Percentiles rank a stretch among this genome's conserved stretches.
These are phyloP conservation scores for Mythimna vitellina DNA, from an alignment of 2,888 invertebrate species.

Conservation along the genomic window DNA sequence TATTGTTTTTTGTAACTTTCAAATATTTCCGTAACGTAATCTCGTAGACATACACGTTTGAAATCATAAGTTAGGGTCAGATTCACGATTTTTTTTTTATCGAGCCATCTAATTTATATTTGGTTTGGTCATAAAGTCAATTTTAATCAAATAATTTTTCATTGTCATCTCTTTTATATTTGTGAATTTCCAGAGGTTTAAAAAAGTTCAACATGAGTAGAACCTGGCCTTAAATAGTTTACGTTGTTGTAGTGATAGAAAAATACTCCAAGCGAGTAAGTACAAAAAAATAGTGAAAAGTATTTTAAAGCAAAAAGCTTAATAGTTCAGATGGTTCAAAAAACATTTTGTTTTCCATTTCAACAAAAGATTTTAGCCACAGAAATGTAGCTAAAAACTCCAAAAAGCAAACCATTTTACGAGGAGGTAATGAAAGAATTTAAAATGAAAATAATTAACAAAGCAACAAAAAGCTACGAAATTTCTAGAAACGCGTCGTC, in stretches of 20 bases:
- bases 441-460: constrained; percentile 56
- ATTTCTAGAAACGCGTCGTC: constrained; percentile 63
- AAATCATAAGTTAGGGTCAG: too few relatives aligned
- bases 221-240: too few relatives aligned
- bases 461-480: constrained; percentile 58
- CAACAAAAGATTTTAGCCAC: constrained; percentile 34
- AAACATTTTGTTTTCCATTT: constrained; percentile 20
- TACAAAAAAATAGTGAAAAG: background rate
- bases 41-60: too few relatives aligned
- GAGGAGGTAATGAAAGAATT: constrained; percentile 52
- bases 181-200: too few relatives aligned
- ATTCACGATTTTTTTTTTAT: too few relatives aligned
- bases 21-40: too few relatives aligned
- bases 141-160: too few relatives aligned
- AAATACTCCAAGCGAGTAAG: background rate
- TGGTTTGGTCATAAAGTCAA: too few relatives aligned
- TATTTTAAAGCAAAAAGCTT: background rate
- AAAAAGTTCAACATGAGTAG: too few relatives aligned
- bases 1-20: too few relatives aligned
- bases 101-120: too few relatives aligned
- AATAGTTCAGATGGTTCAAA: constrained; percentile 18
- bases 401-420: constrained; percentile 34
- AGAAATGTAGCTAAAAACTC: constrained; percentile 21
- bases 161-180: too few relatives aligned
- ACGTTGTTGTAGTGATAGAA: background rate